Evolutionary conservation across 2,797 vertebrate genomes (phyloP).

Genomic region (Myiotriccus ornatus): DNA sequence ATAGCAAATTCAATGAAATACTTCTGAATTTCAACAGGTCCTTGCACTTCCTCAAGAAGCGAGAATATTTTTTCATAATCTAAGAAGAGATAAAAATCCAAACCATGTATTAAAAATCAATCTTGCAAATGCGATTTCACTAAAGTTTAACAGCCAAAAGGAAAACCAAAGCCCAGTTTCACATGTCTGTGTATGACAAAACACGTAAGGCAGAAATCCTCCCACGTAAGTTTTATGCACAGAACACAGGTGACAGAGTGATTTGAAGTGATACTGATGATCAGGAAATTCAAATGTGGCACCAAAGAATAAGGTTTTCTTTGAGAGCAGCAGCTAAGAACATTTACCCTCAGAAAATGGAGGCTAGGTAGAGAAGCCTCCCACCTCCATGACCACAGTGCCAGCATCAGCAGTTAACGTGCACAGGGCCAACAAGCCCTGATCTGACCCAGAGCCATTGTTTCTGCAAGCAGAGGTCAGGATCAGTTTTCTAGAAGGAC

Average conservation of each 20-base stretch:
- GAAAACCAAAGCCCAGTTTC: background rate
- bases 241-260: background rate
- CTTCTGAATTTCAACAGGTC: constrained; percentile 86
- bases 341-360: background rate
- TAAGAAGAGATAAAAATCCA: constrained; percentile 54
- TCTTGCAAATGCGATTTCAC: background rate
- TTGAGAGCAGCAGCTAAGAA: background rate
- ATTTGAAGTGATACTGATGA: background rate
- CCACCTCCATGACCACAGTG: background rate
- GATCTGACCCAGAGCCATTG: background rate
- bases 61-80: constrained; percentile 89
- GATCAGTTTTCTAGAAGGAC: background rate
- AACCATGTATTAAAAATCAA: background rate
- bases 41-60: constrained; percentile 92
- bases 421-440: background rate
- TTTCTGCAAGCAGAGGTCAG: background rate
- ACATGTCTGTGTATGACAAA: background rate
- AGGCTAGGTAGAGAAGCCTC: background rate
- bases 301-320: background rate
- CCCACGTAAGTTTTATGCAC: background rate
- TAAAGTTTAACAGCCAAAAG: background rate
- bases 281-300: background rate
- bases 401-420: background rate
- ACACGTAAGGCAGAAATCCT: background rate
- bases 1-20: constrained; percentile 96